These are phyloP conservation scores for Myopa tessellatipennis DNA, from an alignment of 2,888 invertebrate species.

Conservation along the genomic window DNA sequence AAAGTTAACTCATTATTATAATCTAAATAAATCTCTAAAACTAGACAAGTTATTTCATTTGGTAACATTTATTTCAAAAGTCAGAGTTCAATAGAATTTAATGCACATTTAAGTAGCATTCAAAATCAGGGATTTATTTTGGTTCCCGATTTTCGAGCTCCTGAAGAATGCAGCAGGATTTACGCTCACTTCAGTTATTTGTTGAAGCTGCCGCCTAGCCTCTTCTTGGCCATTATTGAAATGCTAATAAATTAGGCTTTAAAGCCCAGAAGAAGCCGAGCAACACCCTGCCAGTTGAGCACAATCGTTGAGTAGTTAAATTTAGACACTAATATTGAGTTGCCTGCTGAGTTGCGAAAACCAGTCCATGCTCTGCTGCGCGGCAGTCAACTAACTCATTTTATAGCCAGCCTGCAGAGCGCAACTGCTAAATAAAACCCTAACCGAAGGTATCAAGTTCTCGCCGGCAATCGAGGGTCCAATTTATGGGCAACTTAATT, in stretches of 20 bases:
- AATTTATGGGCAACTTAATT: conserved; percentile 46
- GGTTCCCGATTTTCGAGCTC: too few species aligned
- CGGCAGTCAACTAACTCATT: conserved; percentile 30
- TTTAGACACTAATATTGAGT: conserved; percentile 55
- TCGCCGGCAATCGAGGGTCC: conserved; percentile 33
- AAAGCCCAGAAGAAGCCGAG: background rate
- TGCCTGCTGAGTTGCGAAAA: background rate
- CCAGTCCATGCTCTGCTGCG: conserved; percentile 31
- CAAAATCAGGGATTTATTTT: too few species aligned
- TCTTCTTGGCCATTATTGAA: background rate
- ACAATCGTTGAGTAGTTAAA: conserved; percentile 53
- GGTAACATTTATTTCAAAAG: too few species aligned
- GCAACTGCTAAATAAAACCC: background rate
- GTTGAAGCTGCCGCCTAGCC: background rate
- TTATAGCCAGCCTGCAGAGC: conserved; percentile 30
- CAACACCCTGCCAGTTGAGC: conserved; percentile 22
- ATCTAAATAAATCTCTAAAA: too few species aligned
- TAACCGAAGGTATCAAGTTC: conserved; percentile 31
- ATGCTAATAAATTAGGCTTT: background rate
- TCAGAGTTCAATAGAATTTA: too few species aligned
- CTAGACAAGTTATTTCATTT: too few species aligned
- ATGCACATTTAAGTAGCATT: too few species aligned
- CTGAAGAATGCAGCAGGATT: too few species aligned
- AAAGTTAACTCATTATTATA: too few species aligned
- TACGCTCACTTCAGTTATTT: too few species aligned